phyloP scores from a whole-genome alignment of 2,888 invertebrate genomes.

The Pseudoips prasinana region DNA sequence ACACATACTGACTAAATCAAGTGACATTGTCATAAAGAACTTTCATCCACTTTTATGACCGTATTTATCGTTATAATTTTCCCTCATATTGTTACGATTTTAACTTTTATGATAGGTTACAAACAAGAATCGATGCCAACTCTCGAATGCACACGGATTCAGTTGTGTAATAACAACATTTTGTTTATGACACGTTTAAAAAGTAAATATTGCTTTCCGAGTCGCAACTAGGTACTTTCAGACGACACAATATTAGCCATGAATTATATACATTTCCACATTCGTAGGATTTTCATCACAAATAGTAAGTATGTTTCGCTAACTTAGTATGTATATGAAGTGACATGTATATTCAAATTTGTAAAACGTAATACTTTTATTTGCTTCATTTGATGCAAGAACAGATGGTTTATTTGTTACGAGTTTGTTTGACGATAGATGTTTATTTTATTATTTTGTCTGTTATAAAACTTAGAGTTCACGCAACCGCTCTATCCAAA shows the following conservation, averaged over 20 bases:
- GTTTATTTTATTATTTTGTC: background rate
- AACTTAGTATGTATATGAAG: constrained; percentile 5
- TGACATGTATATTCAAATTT: constrained; percentile 6
- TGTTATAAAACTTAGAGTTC: constrained; percentile 2
- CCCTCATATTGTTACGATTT: no score
- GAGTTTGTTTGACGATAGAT: no score
- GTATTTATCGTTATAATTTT: no score
- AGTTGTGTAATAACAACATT: constrained; percentile 30
- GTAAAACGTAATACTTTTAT: constrained; percentile 8
- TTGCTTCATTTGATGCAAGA: constrained; percentile 16
- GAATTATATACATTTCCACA: constrained; percentile 11
- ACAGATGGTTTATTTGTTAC: no score
- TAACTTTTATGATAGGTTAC: constrained; percentile 29
- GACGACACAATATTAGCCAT: constrained; percentile 3
- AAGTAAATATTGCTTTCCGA: constrained; percentile 27
- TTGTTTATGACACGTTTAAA: constrained; percentile 28
- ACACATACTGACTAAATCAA: no score
- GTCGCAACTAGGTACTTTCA: constrained; percentile 16
- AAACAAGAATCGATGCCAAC: constrained; percentile 38
- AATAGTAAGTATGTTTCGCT: constrained; percentile 9
- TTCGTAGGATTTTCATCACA: constrained; percentile 9
- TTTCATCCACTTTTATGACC: no score
- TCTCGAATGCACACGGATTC: constrained; percentile 28
- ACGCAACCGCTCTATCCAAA: constrained; percentile 19
- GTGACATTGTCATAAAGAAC: no score